Base-by-base conservation (phyloP, 2,888 invertebrate genomes). In the Dyspetes luteomarginatus region DNA sequence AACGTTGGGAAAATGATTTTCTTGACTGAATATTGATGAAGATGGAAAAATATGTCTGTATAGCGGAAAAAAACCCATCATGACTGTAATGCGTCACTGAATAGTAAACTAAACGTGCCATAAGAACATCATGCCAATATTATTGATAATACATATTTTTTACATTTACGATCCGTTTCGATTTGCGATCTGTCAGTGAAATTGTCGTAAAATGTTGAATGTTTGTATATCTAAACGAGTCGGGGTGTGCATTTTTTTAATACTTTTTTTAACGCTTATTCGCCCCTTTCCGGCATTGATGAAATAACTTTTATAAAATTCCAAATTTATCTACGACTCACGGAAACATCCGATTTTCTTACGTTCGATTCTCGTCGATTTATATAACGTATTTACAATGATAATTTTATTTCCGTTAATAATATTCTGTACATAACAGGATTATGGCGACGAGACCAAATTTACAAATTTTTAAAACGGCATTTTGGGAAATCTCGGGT, bases 51-150 rank as follows among this genome's bases (percentile, higher is more conserved):
- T 83, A 85, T 86, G 84, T 86, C 86, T 87, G 86, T 86, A 86
- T 87, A 87, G 84, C 80, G 82, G 84, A 85, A 86, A 85, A 60
- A 81, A 79, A 73, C 48, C 62, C 78, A 77, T 82, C 75, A 78
- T 65, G 78, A 84, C 82, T 85, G 85, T 85, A 88, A 88, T 83
- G 88, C 88, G 88, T 89, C 86, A 87, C 79, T 85, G 86, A 88
- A 86, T 90, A 91, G 86, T 88, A 88, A 89, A 90, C 86, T 89
- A 88, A 90, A 91, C 89, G 91, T 91, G 91, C 91, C 91, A 91
- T 91, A 91, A 89, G 84, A 89, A 91, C 90, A 90, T 90, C 90
- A 91, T 91, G 91, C 91, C 91, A 91, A 91, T 90, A 89, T 89
- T 91, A 90, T 85, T 85, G 84, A 90, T 91, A 89, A 89, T 89